Conservation (phyloP, 2,888 invertebrate species). For the Cantharis nigra region DNA sequence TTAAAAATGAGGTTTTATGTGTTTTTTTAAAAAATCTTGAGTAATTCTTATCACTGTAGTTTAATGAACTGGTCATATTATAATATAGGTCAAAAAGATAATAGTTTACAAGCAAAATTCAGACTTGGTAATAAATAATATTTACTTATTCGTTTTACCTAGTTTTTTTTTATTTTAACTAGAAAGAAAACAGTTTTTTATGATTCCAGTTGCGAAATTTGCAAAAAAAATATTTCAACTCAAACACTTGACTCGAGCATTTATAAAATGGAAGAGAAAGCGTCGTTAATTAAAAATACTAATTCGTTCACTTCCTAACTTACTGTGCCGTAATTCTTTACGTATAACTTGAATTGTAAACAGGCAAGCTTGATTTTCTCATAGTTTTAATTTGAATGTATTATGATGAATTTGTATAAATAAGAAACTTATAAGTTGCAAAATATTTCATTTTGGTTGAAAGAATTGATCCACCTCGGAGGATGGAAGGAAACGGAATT, state of each 20-base stretch:
- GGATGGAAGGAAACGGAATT: no score
- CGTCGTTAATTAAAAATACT: conserved; percentile 17
- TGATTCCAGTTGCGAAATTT: not conserved
- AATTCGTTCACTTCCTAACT: conserved; percentile 9
- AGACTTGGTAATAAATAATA: not conserved
- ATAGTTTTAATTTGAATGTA: not conserved
- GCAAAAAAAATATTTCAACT: not conserved
- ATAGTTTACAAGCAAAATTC: not conserved
- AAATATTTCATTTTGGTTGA: no score
- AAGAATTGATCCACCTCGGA: no score
- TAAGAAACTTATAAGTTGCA: no score
- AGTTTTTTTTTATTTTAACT: not conserved
- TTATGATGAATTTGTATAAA: not conserved
- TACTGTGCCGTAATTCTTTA: conserved; percentile 9
- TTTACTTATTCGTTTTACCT: not conserved
- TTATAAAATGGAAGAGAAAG: conserved; percentile 17
- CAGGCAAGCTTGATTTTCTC: not conserved
- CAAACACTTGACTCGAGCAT: not conserved
- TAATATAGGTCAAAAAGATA: conserved; percentile 42
- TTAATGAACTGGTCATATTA: conserved; percentile 43
- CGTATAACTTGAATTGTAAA: conserved; percentile 8
- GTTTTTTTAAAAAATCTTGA: conserved; percentile 35
- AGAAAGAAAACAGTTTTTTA: not conserved
- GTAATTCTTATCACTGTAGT: conserved; percentile 42
- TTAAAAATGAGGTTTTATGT: conserved; percentile 26